Evolutionary conservation across 2,797 vertebrate genomes (phyloP).

Genomic region (Leptatherina wallacei): DNA sequence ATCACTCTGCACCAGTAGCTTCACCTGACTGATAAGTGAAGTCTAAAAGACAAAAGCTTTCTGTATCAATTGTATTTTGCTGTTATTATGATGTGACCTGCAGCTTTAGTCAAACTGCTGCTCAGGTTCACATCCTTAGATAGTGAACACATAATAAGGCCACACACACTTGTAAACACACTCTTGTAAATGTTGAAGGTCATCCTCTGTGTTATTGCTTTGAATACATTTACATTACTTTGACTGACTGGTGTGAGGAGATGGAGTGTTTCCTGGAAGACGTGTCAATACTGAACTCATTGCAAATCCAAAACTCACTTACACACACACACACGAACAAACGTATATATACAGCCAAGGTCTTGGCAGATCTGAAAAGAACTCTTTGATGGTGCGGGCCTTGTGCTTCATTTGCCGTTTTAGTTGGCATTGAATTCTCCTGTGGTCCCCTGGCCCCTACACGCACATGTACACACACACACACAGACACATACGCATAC

Average conservation of each 20-base stretch:
- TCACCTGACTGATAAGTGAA: too few relatives aligned
- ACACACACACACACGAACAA: constrained; percentile 20
- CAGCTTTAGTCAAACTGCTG: constrained; percentile 56
- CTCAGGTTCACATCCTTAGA: constrained; percentile 58
- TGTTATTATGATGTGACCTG: not conserved
- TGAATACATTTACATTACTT: constrained; percentile 41
- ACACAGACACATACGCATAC: constrained; percentile 45
- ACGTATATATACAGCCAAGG: constrained; percentile 21
- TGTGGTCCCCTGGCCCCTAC: constrained; percentile 46
- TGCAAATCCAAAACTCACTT: constrained; percentile 3
- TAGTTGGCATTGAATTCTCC: constrained; percentile 74
- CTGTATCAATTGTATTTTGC: not conserved
- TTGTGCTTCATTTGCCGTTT: constrained; percentile 74
- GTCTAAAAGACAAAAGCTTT: too few relatives aligned
- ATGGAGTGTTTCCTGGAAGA: constrained; percentile 31
- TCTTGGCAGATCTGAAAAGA: constrained; percentile 69
- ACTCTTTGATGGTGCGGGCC: constrained; percentile 67
- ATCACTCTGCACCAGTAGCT: too few relatives aligned
- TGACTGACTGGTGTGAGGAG: constrained; percentile 30
- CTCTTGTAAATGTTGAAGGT: constrained; percentile 64
- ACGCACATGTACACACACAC: constrained; percentile 32
- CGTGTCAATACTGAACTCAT: constrained; percentile 30
- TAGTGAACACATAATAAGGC: constrained; percentile 65
- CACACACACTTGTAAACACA: constrained; percentile 39
- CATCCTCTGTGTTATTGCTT: constrained; percentile 23